Percentiles rank a stretch among this genome's conserved stretches.
phyloP scores from a whole-genome alignment of 2,888 invertebrate genomes.

The Gymnosoma rotundatum region DNA sequence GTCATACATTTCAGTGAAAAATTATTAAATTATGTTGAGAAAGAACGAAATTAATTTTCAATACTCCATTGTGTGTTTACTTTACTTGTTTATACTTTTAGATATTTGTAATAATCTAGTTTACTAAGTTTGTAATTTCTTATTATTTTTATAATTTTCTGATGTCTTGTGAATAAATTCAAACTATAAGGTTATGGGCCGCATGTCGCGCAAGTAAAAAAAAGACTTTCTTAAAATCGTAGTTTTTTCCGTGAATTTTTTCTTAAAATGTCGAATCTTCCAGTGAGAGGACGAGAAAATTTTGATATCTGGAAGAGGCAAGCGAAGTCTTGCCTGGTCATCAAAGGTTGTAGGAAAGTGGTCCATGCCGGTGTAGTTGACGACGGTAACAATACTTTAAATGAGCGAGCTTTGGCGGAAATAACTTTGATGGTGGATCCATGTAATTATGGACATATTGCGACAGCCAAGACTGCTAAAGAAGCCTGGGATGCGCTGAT shows the following conservation, averaged over 20 bases:
- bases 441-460: not conserved
- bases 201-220: not conserved
- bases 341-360: slow-evolving; percentile 1
- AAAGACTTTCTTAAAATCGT: not conserved
- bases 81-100: too few species aligned
- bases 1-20: too few species aligned
- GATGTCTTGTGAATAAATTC: not conserved
- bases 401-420: not conserved
- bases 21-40: too few species aligned
- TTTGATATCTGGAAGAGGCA: slow-evolving; percentile 13
- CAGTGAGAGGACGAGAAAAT: not conserved
- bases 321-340: too few species aligned
- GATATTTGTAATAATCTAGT: too few species aligned
- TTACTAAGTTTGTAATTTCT: too few species aligned
- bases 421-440: slow-evolving; percentile 5
- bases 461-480: not conserved
- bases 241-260: not conserved
- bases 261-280: not conserved
- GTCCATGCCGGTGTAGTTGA: not conserved
- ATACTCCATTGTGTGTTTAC: too few species aligned
- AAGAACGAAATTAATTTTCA: too few species aligned
- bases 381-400: not conserved
- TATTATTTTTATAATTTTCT: too few species aligned
- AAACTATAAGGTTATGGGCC: not conserved
- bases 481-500: slow-evolving; percentile 2